Conservation (phyloP, 2,797 vertebrate genomes). For the Platyrinchus mystaceus region DNA sequence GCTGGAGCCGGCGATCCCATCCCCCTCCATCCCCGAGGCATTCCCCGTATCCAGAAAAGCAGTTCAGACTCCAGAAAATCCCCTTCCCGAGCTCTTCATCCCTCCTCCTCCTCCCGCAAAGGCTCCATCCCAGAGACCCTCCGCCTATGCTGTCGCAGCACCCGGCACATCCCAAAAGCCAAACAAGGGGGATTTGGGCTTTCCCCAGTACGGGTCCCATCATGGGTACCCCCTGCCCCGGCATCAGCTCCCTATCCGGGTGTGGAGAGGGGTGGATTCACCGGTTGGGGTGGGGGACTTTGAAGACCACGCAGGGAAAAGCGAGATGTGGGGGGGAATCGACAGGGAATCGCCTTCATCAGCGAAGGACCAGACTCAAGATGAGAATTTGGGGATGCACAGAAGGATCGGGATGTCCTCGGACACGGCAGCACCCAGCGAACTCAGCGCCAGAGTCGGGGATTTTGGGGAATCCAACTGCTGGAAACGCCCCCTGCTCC, state of each 20-base stretch:
- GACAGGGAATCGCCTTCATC: rapidly evolving
- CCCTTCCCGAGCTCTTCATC: neutral
- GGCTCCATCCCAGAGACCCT: neutral
- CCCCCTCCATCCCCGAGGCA: neutral
- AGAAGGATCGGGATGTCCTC: neutral
- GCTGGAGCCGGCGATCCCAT: neutral
- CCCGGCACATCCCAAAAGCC: neutral
- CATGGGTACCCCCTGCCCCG: neutral
- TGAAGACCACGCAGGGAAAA: neutral
- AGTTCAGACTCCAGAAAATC: neutral
- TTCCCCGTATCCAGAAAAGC: neutral
- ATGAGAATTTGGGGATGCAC: rapidly evolving
- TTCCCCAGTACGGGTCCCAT: neutral
- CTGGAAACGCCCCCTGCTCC: neutral
- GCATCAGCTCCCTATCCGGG: neutral
- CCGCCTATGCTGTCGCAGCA: rapidly evolving
- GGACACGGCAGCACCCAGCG: neutral
- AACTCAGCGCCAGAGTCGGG: neutral
- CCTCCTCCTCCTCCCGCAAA: neutral
- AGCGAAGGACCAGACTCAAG: neutral
- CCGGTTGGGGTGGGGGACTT: rapidly evolving
- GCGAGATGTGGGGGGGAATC: rapidly evolving
- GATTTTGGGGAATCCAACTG: neutral
- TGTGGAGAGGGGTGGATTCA: neutral
- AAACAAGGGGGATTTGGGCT: neutral